Evolutionary conservation across 2,113 vertebrate genomes (phyloP).

Genomic region (Pangasianodon gigas): DNA sequence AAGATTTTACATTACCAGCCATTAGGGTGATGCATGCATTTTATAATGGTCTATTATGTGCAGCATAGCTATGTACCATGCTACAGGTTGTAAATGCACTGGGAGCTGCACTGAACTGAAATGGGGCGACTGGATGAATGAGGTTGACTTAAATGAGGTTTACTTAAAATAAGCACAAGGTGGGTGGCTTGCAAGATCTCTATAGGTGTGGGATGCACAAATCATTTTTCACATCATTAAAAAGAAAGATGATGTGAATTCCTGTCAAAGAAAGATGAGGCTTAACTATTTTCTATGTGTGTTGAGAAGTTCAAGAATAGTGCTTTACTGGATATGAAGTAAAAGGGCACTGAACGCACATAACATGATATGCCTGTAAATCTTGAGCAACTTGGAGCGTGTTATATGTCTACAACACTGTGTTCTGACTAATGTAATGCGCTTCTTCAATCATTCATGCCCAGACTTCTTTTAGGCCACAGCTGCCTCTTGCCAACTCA

Average conservation of each 20-base stretch:
- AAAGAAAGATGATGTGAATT: conserved; percentile 25
- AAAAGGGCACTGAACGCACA: neutral
- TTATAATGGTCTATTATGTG: conserved; percentile 49
- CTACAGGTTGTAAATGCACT: conserved; percentile 45
- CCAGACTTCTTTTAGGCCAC: neutral
- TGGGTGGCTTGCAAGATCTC: conserved; percentile 38
- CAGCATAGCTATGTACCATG: conserved; percentile 17
- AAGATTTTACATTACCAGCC: conserved; percentile 26
- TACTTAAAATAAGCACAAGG: conserved; percentile 37
- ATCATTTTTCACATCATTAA: conserved; percentile 27
- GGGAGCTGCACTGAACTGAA: conserved; percentile 44
- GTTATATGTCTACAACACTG: neutral
- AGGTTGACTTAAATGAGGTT: conserved; percentile 36
- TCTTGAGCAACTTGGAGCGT: conserved; percentile 2
- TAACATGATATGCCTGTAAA: conserved; percentile 1
- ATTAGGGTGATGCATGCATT: conserved; percentile 43
- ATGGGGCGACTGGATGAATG: conserved; percentile 50
- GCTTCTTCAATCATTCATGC: conserved; percentile 29
- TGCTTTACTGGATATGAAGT: neutral
- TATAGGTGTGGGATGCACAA: conserved; percentile 11
- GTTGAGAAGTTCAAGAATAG: neutral
- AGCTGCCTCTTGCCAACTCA: neutral
- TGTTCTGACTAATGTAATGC: conserved; percentile 4
- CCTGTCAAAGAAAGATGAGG: neutral
- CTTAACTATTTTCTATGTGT: neutral